phyloP scores from a whole-genome alignment of 2,797 vertebrate genomes.

The Octomys mimax region DNA sequence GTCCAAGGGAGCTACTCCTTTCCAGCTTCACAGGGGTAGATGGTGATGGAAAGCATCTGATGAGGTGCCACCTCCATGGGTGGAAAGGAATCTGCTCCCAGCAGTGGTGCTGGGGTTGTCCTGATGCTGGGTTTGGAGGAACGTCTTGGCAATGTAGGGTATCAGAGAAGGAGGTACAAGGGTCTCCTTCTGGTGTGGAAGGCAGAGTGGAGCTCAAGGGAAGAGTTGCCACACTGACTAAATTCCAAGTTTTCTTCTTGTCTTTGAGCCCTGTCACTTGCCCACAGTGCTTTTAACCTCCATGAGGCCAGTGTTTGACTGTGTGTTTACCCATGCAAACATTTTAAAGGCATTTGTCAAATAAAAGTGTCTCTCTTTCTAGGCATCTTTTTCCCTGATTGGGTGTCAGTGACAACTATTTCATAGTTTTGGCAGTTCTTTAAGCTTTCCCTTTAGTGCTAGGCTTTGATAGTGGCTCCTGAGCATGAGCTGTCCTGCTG shows the following conservation, averaged over 20 bases:
- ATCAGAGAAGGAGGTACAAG: not conserved
- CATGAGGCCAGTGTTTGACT: not conserved
- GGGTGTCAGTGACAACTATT: not conserved
- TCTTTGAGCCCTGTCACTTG: not conserved
- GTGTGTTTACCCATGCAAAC: not conserved
- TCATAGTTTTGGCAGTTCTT: not conserved
- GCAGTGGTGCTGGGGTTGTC: not conserved
- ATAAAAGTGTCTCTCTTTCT: not conserved
- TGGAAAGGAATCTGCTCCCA: not conserved
- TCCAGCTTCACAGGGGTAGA: not conserved
- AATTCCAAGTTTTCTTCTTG: not conserved
- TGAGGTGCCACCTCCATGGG: not conserved
- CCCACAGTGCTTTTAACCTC: not conserved
- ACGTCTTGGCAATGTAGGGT: not conserved
- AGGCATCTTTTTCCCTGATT: not conserved
- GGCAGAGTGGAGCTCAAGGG: not conserved
- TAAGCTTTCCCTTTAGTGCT: not conserved
- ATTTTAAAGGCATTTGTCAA: slow-evolving; percentile 1
- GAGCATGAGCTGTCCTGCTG: rapidly evolving
- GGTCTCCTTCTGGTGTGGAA: not conserved
- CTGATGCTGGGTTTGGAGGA: not conserved
- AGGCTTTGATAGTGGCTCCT: not conserved
- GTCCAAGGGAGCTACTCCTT: not conserved
- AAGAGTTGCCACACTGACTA: not conserved
- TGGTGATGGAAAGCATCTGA: not conserved